phyloP scores from a whole-genome alignment of 2,113 vertebrate species.

The Reinhardtius hippoglossoides region DNA sequence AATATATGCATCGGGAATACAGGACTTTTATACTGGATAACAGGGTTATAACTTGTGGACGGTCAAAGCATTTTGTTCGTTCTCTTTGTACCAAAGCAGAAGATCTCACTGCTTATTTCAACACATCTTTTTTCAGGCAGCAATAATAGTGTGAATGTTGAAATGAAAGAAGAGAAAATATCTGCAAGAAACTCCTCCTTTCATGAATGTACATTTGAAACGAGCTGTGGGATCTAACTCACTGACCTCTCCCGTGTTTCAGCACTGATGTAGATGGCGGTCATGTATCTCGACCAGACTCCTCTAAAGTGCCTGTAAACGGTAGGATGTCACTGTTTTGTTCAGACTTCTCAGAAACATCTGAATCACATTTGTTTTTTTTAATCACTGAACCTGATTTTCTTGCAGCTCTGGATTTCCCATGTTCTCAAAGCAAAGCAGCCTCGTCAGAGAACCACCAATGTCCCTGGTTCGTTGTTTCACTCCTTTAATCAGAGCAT shows the following conservation, averaged over 20 bases:
- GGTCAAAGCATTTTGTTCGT: no score
- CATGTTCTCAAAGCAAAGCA: conserved; percentile 55
- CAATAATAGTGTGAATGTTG: no score
- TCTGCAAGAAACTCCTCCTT: neutral
- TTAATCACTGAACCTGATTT: conserved; percentile 27
- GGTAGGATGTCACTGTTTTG: conserved; percentile 56
- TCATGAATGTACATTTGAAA: neutral
- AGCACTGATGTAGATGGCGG: conserved; percentile 68
- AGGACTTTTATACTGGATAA: no score
- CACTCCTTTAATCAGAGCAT: conserved; percentile 13
- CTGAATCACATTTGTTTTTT: neutral
- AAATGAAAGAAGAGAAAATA: no score
- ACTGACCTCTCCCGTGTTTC: conserved; percentile 42
- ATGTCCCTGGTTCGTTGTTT: conserved; percentile 74
- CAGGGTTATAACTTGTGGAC: no score
- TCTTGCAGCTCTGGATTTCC: conserved; percentile 68
- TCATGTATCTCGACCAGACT: conserved; percentile 46
- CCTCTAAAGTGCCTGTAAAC: conserved; percentile 58
- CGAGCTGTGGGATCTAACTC: neutral
- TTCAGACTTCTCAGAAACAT: conserved; percentile 6
- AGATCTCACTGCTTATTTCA: no score
- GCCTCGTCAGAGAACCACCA: conserved; percentile 57
- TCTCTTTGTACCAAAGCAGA: no score
- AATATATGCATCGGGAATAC: no score
- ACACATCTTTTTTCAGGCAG: no score